These are phyloP conservation scores for Montifringilla adamsi DNA, from an alignment of 2,113 vertebrate species.

Conservation along the genomic window DNA sequence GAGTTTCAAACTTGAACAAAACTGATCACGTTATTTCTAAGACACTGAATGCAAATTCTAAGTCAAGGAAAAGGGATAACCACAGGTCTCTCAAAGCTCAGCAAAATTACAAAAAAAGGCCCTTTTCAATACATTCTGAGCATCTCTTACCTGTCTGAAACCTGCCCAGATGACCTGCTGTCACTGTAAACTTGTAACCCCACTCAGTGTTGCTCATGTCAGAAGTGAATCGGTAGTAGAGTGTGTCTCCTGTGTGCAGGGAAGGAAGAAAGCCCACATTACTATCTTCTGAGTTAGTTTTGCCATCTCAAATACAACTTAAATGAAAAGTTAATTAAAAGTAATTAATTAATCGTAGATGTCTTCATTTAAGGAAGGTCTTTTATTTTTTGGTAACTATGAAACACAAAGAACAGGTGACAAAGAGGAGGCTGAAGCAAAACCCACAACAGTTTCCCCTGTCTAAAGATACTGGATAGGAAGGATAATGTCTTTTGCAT, in stretches of 20 bases:
- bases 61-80: neutral
- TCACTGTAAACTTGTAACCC: constrained; percentile 96
- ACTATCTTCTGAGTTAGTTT: neutral
- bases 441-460: neutral
- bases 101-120: neutral
- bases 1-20: neutral
- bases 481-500: neutral
- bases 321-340: neutral
- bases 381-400: neutral
- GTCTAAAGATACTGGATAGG: neutral
- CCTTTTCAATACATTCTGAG: neutral
- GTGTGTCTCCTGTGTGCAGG: constrained; percentile 82
- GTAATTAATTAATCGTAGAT: neutral
- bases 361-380: neutral
- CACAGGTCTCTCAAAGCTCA: neutral
- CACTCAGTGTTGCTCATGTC: constrained; percentile 99
- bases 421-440: neutral
- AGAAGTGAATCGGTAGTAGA: constrained; percentile 91
- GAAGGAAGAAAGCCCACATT: neutral
- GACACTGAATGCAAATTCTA: neutral
- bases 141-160: constrained; percentile 90
- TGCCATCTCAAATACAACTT: neutral
- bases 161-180: constrained; percentile 91
- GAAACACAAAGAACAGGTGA: neutral
- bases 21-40: neutral